A percentile compares a stretch with the other conserved stretches of the same genome.
phyloP scores from a whole-genome alignment of 2,888 invertebrate species.

The Yponomeuta cagnagella region DNA sequence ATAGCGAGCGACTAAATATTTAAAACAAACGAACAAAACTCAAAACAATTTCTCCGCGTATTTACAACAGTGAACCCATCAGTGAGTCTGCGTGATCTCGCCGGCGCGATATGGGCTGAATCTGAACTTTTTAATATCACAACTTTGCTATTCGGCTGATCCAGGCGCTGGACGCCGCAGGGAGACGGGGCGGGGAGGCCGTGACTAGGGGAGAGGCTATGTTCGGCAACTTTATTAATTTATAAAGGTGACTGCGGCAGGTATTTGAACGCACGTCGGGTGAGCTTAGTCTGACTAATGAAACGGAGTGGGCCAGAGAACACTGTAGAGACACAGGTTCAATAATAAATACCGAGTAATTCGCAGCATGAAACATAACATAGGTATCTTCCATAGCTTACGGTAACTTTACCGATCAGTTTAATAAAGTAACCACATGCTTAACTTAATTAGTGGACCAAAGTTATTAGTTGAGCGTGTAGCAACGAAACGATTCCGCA shows the following conservation, averaged over 20 bases:
- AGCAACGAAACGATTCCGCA: neutral
- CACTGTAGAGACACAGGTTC: neutral
- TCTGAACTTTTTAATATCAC: neutral
- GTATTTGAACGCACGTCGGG: neutral
- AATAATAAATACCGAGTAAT: too few relatives aligned
- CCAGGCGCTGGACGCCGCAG: neutral
- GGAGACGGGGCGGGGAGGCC: neutral
- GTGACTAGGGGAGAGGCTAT: neutral
- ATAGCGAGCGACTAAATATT: too few relatives aligned
- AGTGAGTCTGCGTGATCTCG: neutral
- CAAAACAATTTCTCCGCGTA: too few relatives aligned
- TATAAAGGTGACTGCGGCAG: neutral
- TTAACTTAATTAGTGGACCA: neutral
- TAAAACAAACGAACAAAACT: neutral
- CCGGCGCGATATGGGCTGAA: neutral
- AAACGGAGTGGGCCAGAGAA: neutral
- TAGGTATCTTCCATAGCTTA: too few relatives aligned
- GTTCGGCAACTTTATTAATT: conserved; percentile 1
- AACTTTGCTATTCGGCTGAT: conserved; percentile 1
- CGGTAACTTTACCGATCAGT: too few relatives aligned
- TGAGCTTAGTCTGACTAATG: neutral
- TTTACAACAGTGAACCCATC: neutral
- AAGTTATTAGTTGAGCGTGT: neutral
- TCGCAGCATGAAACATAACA: too few relatives aligned
- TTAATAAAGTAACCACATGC: too few relatives aligned